A percentile compares a stretch with the other conserved stretches of the same genome.
Evolutionary conservation across 2,113 vertebrate genomes (phyloP).

Genomic region (Delphinapterus leucas): DNA sequence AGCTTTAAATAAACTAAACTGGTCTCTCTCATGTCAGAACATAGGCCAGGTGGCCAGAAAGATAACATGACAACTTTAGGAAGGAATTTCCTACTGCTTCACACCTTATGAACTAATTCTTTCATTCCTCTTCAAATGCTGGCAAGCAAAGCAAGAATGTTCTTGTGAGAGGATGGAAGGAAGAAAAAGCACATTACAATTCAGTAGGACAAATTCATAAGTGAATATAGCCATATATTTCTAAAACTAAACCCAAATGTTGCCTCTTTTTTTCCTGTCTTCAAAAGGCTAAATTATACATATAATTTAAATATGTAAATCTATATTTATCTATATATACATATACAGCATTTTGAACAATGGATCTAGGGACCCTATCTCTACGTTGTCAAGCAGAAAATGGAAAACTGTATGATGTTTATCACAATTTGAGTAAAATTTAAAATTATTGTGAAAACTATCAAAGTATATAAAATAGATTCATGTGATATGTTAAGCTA

Average conservation of each 20-base stretch:
- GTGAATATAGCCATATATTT: background rate
- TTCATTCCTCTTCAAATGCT: conserved; percentile 44
- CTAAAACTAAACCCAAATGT: background rate
- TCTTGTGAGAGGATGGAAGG: accelerated
- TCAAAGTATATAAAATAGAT: conserved; percentile 10
- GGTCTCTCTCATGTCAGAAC: conserved; percentile 37
- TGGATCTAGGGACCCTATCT: background rate
- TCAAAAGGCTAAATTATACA: background rate
- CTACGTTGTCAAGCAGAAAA: background rate
- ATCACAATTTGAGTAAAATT: background rate
- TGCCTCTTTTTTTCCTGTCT: background rate
- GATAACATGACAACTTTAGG: conserved; percentile 47
- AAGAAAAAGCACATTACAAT: background rate
- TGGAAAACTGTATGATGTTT: background rate
- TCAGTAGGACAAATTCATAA: background rate
- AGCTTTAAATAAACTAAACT: conserved; percentile 48
- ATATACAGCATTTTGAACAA: background rate
- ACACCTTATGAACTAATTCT: conserved; percentile 54
- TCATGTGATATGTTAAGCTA: background rate
- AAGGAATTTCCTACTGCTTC: conserved; percentile 58
- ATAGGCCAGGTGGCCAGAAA: conserved; percentile 53
- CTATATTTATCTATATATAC: background rate
- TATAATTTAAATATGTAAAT: background rate
- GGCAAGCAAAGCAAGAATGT: background rate
- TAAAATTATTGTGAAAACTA: background rate